Evolutionary conservation across 2,888 invertebrate species (phyloP).

Genomic region (Quadriops clusia): DNA sequence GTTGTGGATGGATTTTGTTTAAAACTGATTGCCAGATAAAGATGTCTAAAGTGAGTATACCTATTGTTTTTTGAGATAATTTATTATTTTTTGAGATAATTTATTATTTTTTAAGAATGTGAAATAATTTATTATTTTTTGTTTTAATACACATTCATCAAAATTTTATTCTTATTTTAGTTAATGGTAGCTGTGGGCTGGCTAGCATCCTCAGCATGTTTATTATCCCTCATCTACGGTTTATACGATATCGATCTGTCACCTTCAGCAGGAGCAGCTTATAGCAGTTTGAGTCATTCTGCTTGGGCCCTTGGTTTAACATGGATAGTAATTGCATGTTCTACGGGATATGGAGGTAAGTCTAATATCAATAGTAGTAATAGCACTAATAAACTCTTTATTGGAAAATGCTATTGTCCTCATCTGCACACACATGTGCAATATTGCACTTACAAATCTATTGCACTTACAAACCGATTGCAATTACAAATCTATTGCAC

Average conservation of each 20-base stretch:
- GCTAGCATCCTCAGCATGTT: slow-evolving; percentile 51
- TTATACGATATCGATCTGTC: slow-evolving; percentile 59
- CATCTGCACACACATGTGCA: too few species aligned
- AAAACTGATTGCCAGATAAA: slow-evolving; percentile 68
- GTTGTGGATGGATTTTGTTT: slow-evolving; percentile 70
- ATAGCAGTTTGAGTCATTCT: slow-evolving; percentile 71
- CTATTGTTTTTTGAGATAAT: background rate
- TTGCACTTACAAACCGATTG: too few species aligned
- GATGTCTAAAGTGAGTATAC: slow-evolving; percentile 49
- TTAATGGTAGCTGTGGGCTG: slow-evolving; percentile 57
- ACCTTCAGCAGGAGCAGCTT: slow-evolving; percentile 59
- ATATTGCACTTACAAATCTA: too few species aligned
- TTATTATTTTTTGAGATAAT: background rate
- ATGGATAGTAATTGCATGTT: slow-evolving; percentile 78
- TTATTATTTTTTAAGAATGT: slow-evolving; percentile 2
- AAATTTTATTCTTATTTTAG: slow-evolving; percentile 32
- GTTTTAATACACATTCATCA: background rate
- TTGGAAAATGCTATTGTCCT: too few species aligned
- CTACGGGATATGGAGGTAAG: slow-evolving; percentile 69
- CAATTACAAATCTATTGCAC: too few species aligned
- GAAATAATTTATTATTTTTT: slow-evolving; percentile 4
- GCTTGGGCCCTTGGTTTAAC: slow-evolving; percentile 71
- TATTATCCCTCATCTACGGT: slow-evolving; percentile 67
- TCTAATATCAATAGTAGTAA: too few species aligned
- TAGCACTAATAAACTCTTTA: too few species aligned